Evolutionary conservation across 2,113 vertebrate genomes (phyloP).

Genomic region (Chaenogobius annularis): DNA sequence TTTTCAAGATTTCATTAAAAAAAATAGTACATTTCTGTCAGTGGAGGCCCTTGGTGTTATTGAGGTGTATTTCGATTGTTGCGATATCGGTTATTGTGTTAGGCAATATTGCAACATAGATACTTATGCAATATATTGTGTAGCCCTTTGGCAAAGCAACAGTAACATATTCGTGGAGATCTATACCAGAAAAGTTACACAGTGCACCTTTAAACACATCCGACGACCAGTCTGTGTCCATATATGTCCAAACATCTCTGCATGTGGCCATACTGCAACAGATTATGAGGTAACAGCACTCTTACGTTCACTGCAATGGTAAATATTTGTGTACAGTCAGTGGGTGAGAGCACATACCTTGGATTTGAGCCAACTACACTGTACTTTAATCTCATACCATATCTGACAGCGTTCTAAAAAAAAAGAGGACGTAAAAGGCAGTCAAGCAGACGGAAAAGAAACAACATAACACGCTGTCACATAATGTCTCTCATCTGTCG

Average conservation of each 20-base stretch:
- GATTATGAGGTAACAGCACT: background rate
- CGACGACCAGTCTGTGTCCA: background rate
- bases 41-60: too few relatives aligned
- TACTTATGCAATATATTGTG: too few relatives aligned
- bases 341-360: background rate
- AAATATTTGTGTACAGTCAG: background rate
- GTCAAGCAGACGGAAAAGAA: background rate
- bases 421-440: background rate
- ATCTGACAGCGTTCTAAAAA: background rate
- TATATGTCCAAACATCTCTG: background rate
- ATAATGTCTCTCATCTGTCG: background rate
- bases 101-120: too few relatives aligned
- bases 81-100: too few relatives aligned
- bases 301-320: background rate
- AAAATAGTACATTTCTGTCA: too few relatives aligned
- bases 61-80: too few relatives aligned
- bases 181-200: background rate
- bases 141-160: background rate
- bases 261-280: background rate
- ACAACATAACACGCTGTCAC: background rate
- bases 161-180: background rate
- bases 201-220: background rate
- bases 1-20: too few relatives aligned
- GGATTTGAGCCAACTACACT: background rate
- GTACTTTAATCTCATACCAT: slow-evolving; percentile 1